These are phyloP conservation scores for Natator depressus DNA, from an alignment of 2,113 vertebrate genomes.

Conservation along the genomic window DNA sequence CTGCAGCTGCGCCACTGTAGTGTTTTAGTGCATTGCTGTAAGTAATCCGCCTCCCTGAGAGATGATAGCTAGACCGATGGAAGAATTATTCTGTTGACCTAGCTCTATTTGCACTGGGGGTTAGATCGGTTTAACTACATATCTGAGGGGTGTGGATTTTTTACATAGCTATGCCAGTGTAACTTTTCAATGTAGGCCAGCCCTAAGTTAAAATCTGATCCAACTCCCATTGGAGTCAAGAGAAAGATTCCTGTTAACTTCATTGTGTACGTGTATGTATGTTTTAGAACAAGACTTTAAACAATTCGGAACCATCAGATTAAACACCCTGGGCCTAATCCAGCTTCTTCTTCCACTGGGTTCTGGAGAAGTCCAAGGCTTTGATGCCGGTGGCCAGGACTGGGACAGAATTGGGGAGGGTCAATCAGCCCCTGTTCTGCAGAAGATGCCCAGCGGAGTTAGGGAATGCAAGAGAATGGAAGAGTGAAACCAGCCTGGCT, in stretches of 20 bases:
- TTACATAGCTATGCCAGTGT: background rate
- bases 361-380: background rate
- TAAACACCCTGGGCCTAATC: background rate
- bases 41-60: background rate
- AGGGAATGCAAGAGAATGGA: background rate
- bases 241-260: conserved; percentile 23
- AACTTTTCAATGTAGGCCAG: background rate
- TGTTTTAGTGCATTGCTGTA: background rate
- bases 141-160: background rate
- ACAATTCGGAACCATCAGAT: background rate
- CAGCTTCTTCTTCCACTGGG: background rate
- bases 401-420: background rate
- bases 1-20: background rate
- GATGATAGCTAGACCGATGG: background rate
- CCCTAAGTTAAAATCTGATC: background rate
- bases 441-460: background rate
- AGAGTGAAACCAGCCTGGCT: background rate
- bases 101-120: background rate
- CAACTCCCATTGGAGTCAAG: background rate
- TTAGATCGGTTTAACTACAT: background rate
- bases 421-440: background rate
- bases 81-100: background rate
- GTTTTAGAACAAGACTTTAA: background rate
- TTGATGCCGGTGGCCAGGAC: background rate
- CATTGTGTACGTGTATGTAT: background rate